Conservation (phyloP, 2,888 invertebrate species). For the Tetropium fuscum region DNA sequence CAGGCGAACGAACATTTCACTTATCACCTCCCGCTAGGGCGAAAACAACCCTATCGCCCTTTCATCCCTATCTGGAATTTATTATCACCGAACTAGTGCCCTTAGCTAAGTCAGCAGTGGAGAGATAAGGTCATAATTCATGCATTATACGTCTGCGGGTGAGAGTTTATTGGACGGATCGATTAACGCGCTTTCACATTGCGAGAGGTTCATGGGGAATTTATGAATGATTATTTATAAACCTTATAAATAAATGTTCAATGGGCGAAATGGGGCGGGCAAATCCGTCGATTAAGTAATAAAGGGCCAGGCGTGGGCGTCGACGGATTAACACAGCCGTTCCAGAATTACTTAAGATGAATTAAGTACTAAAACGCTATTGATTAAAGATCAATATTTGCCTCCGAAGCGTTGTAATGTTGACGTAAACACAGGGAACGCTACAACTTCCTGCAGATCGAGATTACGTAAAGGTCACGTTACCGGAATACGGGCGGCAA, state of each 20-base stretch:
- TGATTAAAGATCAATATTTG: too few species aligned
- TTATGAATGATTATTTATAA: conserved; percentile 1
- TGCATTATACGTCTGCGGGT: conserved; percentile 11
- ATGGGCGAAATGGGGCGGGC: background rate
- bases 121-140: conserved; percentile 18
- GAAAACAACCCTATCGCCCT: conserved; percentile 2
- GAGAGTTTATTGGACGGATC: conserved; percentile 1
- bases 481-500: too few species aligned
- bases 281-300: too few species aligned
- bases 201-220: background rate
- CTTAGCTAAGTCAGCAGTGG: conserved; percentile 4
- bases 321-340: too few species aligned
- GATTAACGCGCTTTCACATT: conserved; percentile 11
- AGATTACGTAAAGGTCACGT: too few species aligned
- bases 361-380: too few species aligned
- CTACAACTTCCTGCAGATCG: too few species aligned
- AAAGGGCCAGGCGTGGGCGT: too few species aligned
- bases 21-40: conserved; percentile 7
- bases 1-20: conserved; percentile 22
- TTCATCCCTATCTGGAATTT: conserved; percentile 17
- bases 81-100: conserved; percentile 8
- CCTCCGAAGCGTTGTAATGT: too few species aligned
- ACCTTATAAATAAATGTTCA: background rate
- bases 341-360: too few species aligned
- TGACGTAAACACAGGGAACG: too few species aligned